phyloP scores from a whole-genome alignment of 2,888 invertebrate genomes.

The Odontocerum albicorne region DNA sequence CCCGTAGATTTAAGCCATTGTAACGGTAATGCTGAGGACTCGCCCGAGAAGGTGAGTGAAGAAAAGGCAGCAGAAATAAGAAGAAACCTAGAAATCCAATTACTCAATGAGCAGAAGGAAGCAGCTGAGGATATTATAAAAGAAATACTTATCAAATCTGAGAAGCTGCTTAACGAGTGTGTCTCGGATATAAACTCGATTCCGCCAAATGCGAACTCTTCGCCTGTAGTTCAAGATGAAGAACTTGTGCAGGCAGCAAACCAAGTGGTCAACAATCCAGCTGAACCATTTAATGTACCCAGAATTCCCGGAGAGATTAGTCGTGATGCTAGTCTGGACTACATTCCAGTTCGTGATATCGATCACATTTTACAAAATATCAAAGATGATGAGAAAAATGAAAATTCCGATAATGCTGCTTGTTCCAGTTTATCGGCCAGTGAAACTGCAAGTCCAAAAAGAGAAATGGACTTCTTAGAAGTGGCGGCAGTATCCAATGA shows the following conservation, averaged over 20 bases:
- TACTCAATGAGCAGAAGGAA: slow-evolving; percentile 45
- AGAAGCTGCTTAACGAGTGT: slow-evolving; percentile 52
- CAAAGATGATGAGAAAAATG: slow-evolving; percentile 49
- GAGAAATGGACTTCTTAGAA: slow-evolving; percentile 47
- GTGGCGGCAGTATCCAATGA: slow-evolving; percentile 50
- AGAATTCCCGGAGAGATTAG: slow-evolving; percentile 38
- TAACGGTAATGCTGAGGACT: slow-evolving; percentile 44
- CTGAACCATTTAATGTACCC: slow-evolving; percentile 21
- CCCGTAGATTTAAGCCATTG: slow-evolving; percentile 42
- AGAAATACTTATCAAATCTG: slow-evolving; percentile 54
- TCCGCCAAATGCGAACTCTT: slow-evolving; percentile 36
- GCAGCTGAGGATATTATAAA: slow-evolving; percentile 55
- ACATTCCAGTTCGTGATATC: slow-evolving; percentile 54
- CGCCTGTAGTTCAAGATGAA: slow-evolving; percentile 55
- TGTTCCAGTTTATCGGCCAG: slow-evolving; percentile 55
- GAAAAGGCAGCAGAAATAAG: slow-evolving; percentile 33
- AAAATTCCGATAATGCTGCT: slow-evolving; percentile 50
- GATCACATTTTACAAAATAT: slow-evolving; percentile 45
- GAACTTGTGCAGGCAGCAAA: slow-evolving; percentile 56
- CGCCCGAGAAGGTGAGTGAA: slow-evolving; percentile 33
- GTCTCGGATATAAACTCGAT: slow-evolving; percentile 39
- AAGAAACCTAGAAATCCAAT: slow-evolving; percentile 35
- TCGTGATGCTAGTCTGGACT: slow-evolving; percentile 53
- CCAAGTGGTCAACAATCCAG: slow-evolving; percentile 43
- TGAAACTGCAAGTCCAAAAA: slow-evolving; percentile 54